A percentile compares a stretch with the other conserved stretches of the same genome.
phyloP scores from a whole-genome alignment of 1,140 invertebrate species.

The Chrysoperla carnea region DNA sequence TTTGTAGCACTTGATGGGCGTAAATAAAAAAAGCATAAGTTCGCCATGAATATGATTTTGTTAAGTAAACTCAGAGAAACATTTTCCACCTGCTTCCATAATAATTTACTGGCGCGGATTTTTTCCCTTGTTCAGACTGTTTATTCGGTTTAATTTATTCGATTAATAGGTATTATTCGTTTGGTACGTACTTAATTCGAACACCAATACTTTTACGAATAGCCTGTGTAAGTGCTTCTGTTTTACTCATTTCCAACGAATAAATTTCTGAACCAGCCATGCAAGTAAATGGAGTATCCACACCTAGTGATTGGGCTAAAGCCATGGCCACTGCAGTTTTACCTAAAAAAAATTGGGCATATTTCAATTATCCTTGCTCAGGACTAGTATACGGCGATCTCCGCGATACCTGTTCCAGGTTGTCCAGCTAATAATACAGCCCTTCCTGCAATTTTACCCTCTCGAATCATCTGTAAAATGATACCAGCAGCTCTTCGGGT shows the following conservation, averaged over 20 bases:
- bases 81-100: too few relatives aligned
- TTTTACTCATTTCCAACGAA: conserved; percentile 98
- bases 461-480: conserved; percentile 94
- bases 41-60: too few relatives aligned
- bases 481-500: conserved; percentile 88
- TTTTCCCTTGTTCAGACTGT: too few relatives aligned
- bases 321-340: conserved; percentile 97
- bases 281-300: conserved; percentile 93
- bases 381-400: background rate
- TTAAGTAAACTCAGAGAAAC: too few relatives aligned
- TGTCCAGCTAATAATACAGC: conserved; percentile 92
- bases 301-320: conserved; percentile 83
- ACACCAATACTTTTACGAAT: conserved; percentile 96
- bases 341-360: conserved; percentile 26
- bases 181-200: conserved; percentile 78
- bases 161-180: too few relatives aligned
- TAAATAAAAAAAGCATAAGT: too few relatives aligned
- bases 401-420: conserved; percentile 65
- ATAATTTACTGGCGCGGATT: too few relatives aligned
- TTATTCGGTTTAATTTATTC: too few relatives aligned
- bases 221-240: conserved; percentile 93
- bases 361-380: conserved; percentile 1
- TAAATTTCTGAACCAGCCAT: conserved; percentile 98
- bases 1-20: too few relatives aligned
- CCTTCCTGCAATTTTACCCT: conserved; percentile 89